A percentile compares a stretch with the other conserved stretches of the same genome.
phyloP scores from a whole-genome alignment of 2,888 invertebrate genomes.

The Strigamia transsilvanica region DNA sequence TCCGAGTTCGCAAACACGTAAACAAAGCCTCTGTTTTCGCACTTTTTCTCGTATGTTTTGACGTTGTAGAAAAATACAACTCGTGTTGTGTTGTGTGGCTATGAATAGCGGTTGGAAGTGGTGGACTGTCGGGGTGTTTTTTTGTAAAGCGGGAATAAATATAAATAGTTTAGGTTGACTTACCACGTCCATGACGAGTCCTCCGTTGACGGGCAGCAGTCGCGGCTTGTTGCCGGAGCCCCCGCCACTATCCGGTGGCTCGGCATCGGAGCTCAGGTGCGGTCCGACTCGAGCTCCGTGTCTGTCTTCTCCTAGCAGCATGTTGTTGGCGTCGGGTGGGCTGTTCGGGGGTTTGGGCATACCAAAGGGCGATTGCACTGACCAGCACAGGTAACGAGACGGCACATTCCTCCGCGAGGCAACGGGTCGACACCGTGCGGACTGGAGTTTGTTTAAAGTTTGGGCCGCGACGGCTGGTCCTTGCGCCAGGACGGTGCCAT shows the following conservation, averaged over 20 bases:
- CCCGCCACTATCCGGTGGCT: constrained; percentile 48
- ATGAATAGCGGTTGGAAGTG: not conserved
- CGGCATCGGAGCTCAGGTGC: constrained; percentile 52
- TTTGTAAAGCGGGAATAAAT: too few relatives aligned
- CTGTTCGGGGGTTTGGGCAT: constrained; percentile 46
- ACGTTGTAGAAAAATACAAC: too few relatives aligned
- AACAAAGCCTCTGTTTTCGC: not conserved
- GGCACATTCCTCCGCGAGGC: not conserved
- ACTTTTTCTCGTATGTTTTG: not conserved
- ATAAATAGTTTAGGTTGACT: not conserved
- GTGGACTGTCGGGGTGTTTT: too few relatives aligned
- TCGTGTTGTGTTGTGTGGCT: not conserved
- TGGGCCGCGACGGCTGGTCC: not conserved
- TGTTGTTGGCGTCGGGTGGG: constrained; percentile 1
- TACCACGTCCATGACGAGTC: constrained; percentile 53
- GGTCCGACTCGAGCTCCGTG: constrained; percentile 51
- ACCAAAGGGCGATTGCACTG: constrained; percentile 28
- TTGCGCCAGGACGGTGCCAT: constrained; percentile 2
- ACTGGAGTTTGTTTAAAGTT: constrained; percentile 9
- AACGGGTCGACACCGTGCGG: not conserved
- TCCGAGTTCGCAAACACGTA: constrained; percentile 24
- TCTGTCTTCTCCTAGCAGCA: constrained; percentile 52
- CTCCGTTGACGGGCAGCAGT: constrained; percentile 51
- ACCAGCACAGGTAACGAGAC: not conserved
- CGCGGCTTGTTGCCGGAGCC: constrained; percentile 13